phyloP scores from a whole-genome alignment of 1,140 invertebrate genomes.

The Diachasmimorpha longicaudata region DNA sequence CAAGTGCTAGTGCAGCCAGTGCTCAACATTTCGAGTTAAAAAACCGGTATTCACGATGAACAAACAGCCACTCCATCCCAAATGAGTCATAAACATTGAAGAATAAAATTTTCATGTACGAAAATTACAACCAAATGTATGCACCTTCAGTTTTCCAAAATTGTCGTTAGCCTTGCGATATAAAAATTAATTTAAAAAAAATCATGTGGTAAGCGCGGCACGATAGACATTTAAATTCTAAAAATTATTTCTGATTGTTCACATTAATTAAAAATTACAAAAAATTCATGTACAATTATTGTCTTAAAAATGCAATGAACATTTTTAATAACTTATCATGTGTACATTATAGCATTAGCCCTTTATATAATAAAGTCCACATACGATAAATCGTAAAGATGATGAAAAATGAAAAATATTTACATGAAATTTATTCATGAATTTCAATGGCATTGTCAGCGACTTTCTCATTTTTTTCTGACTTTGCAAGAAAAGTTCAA shows the following conservation, averaged over 20 bases:
- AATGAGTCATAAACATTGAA: neutral
- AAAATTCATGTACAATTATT: constrained; percentile 59
- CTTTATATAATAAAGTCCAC: constrained; percentile 61
- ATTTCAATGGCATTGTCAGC: neutral
- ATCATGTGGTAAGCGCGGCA: constrained; percentile 15
- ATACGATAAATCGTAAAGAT: constrained; percentile 38
- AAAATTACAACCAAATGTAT: neutral
- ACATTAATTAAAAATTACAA: constrained; percentile 12
- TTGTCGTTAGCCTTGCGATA: neutral
- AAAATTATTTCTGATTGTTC: constrained; percentile 3
- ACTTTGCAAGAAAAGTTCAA: neutral
- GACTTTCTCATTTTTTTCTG: neutral
- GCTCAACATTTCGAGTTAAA: neutral
- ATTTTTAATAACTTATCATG: constrained; percentile 61
- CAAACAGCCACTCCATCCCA: neutral
- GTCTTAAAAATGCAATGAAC: constrained; percentile 52
- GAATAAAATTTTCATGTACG: neutral
- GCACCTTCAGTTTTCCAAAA: neutral
- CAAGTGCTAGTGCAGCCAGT: neutral
- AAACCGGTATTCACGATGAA: neutral
- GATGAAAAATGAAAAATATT: neutral
- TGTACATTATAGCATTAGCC: constrained; percentile 60
- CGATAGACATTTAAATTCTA: constrained; percentile 20
- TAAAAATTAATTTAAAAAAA: neutral
- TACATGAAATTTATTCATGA: neutral